Evolutionary conservation across 2,797 vertebrate species (phyloP).

Genomic region (Craterocephalus amniculus): DNA sequence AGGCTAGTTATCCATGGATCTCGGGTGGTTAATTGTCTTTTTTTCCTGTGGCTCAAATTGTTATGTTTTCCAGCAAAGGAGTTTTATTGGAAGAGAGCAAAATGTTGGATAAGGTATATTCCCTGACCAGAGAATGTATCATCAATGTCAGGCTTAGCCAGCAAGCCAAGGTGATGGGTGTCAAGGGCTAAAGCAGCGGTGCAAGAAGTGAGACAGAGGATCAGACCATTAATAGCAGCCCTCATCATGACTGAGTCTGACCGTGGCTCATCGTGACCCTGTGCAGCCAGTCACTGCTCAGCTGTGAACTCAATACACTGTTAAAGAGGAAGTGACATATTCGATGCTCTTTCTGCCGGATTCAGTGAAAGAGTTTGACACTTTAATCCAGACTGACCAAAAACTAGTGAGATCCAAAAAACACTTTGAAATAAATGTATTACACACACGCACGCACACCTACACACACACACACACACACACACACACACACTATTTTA

Average conservation of each 20-base stretch:
- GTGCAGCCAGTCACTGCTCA: not conserved
- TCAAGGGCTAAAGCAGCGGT: slow-evolving; percentile 59
- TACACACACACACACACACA: slow-evolving; percentile 5
- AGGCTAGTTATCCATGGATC: slow-evolving; percentile 52
- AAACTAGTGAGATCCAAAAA: slow-evolving; percentile 14
- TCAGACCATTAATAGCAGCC: slow-evolving; percentile 43
- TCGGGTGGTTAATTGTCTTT: slow-evolving; percentile 48
- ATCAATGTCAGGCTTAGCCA: slow-evolving; percentile 67
- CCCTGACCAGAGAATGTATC: slow-evolving; percentile 60
- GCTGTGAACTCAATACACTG: slow-evolving; percentile 13
- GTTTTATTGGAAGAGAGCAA: slow-evolving; percentile 56
- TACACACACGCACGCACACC: not conserved
- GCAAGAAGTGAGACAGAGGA: slow-evolving; percentile 32
- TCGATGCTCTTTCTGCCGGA: slow-evolving; percentile 4
- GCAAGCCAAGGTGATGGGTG: slow-evolving; percentile 71
- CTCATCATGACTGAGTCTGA: slow-evolving; percentile 43
- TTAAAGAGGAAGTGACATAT: slow-evolving; percentile 22
- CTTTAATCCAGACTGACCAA: slow-evolving; percentile 7
- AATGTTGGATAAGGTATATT: slow-evolving; percentile 74
- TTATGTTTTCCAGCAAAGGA: slow-evolving; percentile 44
- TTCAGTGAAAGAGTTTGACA: slow-evolving; percentile 23
- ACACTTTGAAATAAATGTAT: too few species aligned
- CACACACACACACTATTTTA: slow-evolving; percentile 60
- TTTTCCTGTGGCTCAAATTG: slow-evolving; percentile 38
- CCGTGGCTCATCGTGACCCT: slow-evolving; percentile 29